Evolutionary conservation across 2,888 invertebrate species (phyloP), one percentile per base, ranked within the genome.

Genomic region (Zygogramma bicolorata): DNA sequence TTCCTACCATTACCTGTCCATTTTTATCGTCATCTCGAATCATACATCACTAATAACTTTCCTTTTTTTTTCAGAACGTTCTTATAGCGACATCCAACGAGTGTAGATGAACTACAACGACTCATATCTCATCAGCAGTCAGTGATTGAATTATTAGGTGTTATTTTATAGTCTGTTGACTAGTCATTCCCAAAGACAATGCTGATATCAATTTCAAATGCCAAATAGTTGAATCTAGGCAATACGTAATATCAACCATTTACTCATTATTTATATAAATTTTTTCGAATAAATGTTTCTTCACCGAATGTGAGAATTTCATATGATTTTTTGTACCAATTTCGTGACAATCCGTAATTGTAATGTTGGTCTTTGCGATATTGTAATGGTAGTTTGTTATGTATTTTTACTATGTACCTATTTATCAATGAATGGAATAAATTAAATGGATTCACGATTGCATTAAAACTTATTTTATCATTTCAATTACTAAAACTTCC

Each of bases 21-120:
- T n/a, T n/a, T n/a, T n/a, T n/a, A n/a, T n/a, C n/a, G n/a, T n/a
- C n/a, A n/a, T n/a, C n/a, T n/a, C 13, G 4, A 38, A 38, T 13
- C 1, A 13, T 65, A n/a, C n/a, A n/a, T n/a, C n/a, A n/a, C n/a
- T n/a, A n/a, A 58, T 57, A 20, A 60, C 34, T 59, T 53, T 61
- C 62, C 4, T 53, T 53, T 74, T 70, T 71, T 63, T 87, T 88
- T 67, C 85, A 90, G 90, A 90, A 85, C 89, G 90, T 82, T 90
- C 90, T 63, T 89, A 90, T 81, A 90, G 90, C 79, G 90, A 90
- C 82, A 90, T 90, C 78, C 89, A 90, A 83, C 88, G 88, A 76
- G 85, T 88, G 58, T 86, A 86, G 74, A 82, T 4, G 25, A 85
- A 62, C 80, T 84, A 76, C 81, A 83, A 53, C 7, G 22, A 60